Conservation (phyloP, 2,113 vertebrate species). For the Tachycineta bicolor region DNA sequence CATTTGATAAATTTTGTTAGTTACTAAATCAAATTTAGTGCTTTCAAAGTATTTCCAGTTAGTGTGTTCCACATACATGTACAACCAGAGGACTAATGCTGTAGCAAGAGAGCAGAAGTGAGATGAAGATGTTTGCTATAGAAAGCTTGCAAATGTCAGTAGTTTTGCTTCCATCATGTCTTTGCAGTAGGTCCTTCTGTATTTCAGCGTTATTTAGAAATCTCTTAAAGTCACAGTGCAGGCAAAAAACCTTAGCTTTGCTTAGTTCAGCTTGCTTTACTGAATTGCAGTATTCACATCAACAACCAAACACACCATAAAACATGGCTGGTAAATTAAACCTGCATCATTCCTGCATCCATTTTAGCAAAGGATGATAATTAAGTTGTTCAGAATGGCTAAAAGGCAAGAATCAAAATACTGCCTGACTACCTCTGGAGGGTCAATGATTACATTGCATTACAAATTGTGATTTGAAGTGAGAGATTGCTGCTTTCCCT, state of each 20-base stretch:
- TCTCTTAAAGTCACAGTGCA: not conserved
- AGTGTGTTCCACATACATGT: not conserved
- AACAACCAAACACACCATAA: not conserved
- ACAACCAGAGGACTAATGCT: not conserved
- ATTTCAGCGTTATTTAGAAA: not conserved
- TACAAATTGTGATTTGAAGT: not conserved
- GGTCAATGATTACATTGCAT: not conserved
- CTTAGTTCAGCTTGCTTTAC: not conserved
- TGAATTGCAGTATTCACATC: not conserved
- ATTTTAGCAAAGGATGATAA: not conserved
- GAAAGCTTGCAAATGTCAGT: constrained; percentile 29
- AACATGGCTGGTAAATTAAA: not conserved
- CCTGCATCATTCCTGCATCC: not conserved
- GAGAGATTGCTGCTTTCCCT: not conserved
- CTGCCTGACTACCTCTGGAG: not conserved
- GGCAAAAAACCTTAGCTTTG: not conserved
- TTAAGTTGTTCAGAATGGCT: constrained; percentile 9
- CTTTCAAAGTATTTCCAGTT: not conserved
- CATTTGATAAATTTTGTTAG: constrained; percentile 47
- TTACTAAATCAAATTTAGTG: constrained; percentile 27
- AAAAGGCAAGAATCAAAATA: constrained; percentile 19
- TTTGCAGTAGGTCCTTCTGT: not conserved
- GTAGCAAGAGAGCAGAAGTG: constrained; percentile 12
- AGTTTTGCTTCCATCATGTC: constrained; percentile 21
- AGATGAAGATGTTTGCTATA: constrained; percentile 15